phyloP scores from a whole-genome alignment of 2,113 vertebrate genomes.

The Stigmatopora nigra region DNA sequence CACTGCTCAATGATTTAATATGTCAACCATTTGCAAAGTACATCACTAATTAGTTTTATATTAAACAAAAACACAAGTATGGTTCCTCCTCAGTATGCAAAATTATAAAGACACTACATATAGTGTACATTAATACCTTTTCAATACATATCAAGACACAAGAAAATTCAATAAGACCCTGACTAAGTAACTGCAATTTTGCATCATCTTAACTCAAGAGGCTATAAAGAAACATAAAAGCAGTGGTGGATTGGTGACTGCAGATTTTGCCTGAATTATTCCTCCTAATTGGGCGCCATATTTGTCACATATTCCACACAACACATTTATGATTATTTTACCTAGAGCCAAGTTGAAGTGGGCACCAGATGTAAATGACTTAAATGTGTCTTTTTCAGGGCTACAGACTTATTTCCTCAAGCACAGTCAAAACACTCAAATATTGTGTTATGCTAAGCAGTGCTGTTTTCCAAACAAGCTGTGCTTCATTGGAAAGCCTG shows the following conservation, averaged over 20 bases:
- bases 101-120: neutral
- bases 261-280: neutral
- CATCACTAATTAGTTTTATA: neutral
- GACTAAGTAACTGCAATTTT: neutral
- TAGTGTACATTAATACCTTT: neutral
- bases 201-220: neutral
- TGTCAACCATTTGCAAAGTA: neutral
- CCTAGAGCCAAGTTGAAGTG: neutral
- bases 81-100: neutral
- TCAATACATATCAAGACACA: neutral
- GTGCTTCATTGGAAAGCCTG: slow-evolving; percentile 48
- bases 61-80: neutral
- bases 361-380: slow-evolving; percentile 29
- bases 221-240: neutral
- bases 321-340: neutral
- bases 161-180: neutral
- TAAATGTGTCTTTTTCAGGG: slow-evolving; percentile 47
- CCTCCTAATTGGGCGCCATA: neutral
- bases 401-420: slow-evolving; percentile 62
- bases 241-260: neutral
- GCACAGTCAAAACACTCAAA: slow-evolving; percentile 70
- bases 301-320: slow-evolving; percentile 4
- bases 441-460: slow-evolving; percentile 68
- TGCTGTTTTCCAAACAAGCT: slow-evolving; percentile 64
- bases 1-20: neutral